Evolutionary conservation across 2,113 vertebrate species (phyloP), one percentile per base, ranked within the genome.

Genomic region (Hymenochirus boettgeri): DNA sequence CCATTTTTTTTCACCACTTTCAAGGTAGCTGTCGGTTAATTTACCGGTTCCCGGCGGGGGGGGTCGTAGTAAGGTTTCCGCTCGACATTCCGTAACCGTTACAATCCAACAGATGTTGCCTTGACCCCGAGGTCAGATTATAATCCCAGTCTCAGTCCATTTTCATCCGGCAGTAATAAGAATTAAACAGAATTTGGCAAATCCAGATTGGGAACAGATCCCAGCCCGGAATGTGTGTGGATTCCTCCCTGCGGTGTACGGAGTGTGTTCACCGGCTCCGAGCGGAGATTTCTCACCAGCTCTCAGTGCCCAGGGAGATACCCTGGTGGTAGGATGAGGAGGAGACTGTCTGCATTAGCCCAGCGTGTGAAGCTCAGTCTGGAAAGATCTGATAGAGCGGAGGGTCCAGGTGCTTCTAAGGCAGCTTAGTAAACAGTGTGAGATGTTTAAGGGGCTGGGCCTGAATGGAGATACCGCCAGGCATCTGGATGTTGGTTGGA

Each of bases 121-220:
- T 33, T 62, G 52, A 54, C 42, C 61, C 50, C 33, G 9, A 17
- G 7, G 12, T 19, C 3, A 15, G 21, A 27, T 26, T 59, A n/a
- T 15, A 22, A n/a, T 3, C 33, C 23, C 11, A 27, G 11, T 24
- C 17, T n/a, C 64, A 21, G 8, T 39, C 54, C n/a, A 2, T 6
- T 48, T 58, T 27, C 27, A 18, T 42, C 26, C 61, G 6, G 25
- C 27, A 18, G 17, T 21, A 57, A 65, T 13, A 23, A 51, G 45
- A 52, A 58, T 51, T 19, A 57, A 46, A 45, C 55, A 47, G 7
- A 17, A 63, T 55, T 39, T 39, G 37, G 61, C 11, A 63, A 54
- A 63, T 63, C 35, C 62, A 17, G 62, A 31, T 56, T 3, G 21
- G 7, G 31, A 45, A 21, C 2, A 46, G 26, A n/a, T 53, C 5